A percentile compares a stretch with the other conserved stretches of the same genome.
phyloP scores from a whole-genome alignment of 2,888 invertebrate species.

The Ischnus inquisitorius region DNA sequence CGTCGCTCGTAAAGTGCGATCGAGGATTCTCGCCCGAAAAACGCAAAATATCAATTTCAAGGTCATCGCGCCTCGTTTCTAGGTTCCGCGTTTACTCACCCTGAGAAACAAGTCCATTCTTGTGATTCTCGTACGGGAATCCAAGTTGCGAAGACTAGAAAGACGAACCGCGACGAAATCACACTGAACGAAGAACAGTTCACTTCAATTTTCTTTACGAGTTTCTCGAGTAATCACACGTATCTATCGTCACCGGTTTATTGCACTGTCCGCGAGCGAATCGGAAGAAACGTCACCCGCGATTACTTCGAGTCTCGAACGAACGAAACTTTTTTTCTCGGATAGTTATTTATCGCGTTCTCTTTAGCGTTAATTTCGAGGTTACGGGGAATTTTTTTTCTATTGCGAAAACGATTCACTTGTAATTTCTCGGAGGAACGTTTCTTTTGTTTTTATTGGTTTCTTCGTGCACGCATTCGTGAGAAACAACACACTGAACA shows the following conservation, averaged over 20 bases:
- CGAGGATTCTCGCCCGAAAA: no score
- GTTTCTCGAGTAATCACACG: background rate
- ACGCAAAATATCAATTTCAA: conserved; percentile 4
- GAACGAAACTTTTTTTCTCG: background rate
- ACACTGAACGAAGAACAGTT: conserved; percentile 1
- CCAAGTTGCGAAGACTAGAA: conserved; percentile 57
- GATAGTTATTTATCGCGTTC: background rate
- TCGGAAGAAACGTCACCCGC: conserved; percentile 8
- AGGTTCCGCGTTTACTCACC: conserved; percentile 61
- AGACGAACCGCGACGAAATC: background rate
- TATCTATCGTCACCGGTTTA: background rate
- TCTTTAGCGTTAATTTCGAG: background rate
- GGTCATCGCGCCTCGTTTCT: background rate
- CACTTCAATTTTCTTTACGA: background rate
- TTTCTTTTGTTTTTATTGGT: background rate
- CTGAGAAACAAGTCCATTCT: conserved; percentile 49
- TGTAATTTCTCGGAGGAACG: background rate
- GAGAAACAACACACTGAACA: background rate
- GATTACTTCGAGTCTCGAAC: background rate
- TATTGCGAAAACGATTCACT: background rate
- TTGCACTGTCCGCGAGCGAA: background rate
- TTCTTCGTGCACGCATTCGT: background rate
- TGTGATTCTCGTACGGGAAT: conserved; percentile 40
- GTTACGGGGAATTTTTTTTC: background rate
- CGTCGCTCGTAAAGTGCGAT: no score